Percentiles rank a stretch among this genome's conserved stretches.
These are phyloP conservation scores for Penaeus vannamei DNA, from an alignment of 1,140 invertebrate species.

Conservation along the genomic window DNA sequence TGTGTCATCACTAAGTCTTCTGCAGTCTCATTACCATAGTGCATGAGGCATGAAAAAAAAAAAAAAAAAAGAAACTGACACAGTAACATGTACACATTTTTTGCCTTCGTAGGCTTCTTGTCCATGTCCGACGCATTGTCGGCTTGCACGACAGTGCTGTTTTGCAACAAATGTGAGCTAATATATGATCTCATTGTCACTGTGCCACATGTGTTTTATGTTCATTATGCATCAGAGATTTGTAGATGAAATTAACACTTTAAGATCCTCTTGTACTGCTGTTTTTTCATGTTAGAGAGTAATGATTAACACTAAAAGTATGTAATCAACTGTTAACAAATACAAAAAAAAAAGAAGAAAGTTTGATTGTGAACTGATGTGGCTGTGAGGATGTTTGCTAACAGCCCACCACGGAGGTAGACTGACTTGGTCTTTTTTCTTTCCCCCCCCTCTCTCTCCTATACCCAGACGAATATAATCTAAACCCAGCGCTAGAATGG, in stretches of 20 bases:
- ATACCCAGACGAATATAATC: conserved; percentile 95
- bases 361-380: conserved; percentile 53
- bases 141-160: conserved; percentile 34
- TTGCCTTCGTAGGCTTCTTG: conserved; percentile 35
- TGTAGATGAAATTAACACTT: conserved; percentile 55
- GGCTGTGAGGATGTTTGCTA: conserved; percentile 60
- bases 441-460: conserved; percentile 71
- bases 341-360: conserved; percentile 24
- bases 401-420: conserved; percentile 57
- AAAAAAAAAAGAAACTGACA: conserved; percentile 21
- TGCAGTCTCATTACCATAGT: conserved; percentile 43
- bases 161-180: conserved; percentile 39
- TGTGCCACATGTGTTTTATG: conserved; percentile 47
- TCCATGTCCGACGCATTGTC: conserved; percentile 26
- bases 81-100: neutral
- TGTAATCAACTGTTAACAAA: conserved; percentile 35
- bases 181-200: conserved; percentile 5
- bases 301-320: conserved; percentile 50
- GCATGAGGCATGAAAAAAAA: conserved; percentile 52
- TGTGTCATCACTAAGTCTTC: conserved; percentile 28
- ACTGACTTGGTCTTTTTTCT: conserved; percentile 60
- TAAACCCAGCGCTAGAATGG: conserved; percentile 99
- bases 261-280: conserved; percentile 42
- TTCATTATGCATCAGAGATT: conserved; percentile 19
- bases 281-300: conserved; percentile 46